phyloP scores from a whole-genome alignment of 2,797 vertebrate species.

The Semaprochilodus insignis region DNA sequence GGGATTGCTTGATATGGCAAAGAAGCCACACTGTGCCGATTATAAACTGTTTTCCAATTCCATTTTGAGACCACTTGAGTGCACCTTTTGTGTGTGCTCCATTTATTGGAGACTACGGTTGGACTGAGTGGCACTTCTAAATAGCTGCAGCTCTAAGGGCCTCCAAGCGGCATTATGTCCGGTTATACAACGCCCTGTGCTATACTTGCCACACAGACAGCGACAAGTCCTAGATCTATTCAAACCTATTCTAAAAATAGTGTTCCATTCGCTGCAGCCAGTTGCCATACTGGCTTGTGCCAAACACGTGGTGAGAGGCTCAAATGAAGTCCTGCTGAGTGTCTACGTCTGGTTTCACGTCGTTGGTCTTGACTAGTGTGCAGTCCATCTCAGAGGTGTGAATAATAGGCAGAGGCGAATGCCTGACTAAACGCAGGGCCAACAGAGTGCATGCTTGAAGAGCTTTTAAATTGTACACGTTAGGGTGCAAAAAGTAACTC shows the following conservation, averaged over 20 bases:
- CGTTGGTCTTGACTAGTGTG: slow-evolving; percentile 8
- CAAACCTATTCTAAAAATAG: slow-evolving; percentile 54
- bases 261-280: slow-evolving; percentile 29
- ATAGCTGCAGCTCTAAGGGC: slow-evolving; percentile 3
- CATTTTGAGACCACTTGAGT: slow-evolving; percentile 5
- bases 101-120: slow-evolving; percentile 3
- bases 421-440: neutral
- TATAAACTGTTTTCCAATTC: neutral
- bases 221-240: slow-evolving; percentile 39
- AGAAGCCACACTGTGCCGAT: neutral
- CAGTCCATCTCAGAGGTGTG: neutral
- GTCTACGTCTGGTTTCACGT: slow-evolving; percentile 3
- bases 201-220: slow-evolving; percentile 11
- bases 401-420: neutral
- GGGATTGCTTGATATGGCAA: slow-evolving; percentile 14
- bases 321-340: slow-evolving; percentile 14
- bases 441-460: neutral
- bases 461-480: too few species aligned
- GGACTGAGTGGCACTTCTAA: slow-evolving; percentile 16
- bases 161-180: slow-evolving; percentile 21
- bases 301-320: slow-evolving; percentile 25
- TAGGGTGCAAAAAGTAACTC: too few species aligned
- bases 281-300: slow-evolving; percentile 27
- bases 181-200: slow-evolving; percentile 37
- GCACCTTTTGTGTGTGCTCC: neutral